Percentiles rank a stretch among this genome's conserved stretches.
Evolutionary conservation across 2,888 invertebrate genomes (phyloP).

Genomic region (Melangyna quadrimaculata): DNA sequence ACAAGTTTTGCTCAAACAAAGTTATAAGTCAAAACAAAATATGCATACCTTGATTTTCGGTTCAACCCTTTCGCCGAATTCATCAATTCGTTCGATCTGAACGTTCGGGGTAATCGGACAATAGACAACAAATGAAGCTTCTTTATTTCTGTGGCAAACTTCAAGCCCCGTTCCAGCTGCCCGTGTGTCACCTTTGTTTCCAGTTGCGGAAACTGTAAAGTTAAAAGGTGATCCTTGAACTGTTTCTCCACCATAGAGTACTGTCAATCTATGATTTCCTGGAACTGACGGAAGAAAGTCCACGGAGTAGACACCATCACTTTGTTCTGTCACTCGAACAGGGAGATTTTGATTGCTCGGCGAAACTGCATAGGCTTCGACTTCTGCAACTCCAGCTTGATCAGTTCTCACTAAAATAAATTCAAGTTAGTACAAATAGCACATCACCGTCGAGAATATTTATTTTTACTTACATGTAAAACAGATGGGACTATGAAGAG

Average conservation of each 20-base stretch:
- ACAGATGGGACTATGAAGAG: conserved; percentile 90
- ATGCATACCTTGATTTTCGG: conserved; percentile 79
- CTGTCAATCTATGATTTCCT: conserved; percentile 85
- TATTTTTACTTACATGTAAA: conserved; percentile 86
- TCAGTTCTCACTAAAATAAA: conserved; percentile 86
- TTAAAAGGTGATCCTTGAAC: conserved; percentile 83
- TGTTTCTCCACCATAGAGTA: conserved; percentile 86
- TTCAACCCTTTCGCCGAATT: conserved; percentile 80
- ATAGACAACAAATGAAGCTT: conserved; percentile 86
- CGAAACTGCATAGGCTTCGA: conserved; percentile 93
- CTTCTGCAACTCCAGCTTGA: conserved; percentile 91
- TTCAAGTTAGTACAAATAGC: not conserved
- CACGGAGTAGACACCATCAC: conserved; percentile 87
- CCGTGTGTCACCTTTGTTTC: conserved; percentile 82
- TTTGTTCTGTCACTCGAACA: conserved; percentile 87
- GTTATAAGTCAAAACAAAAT: not conserved
- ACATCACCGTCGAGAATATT: accelerated
- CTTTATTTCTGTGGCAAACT: conserved; percentile 87
- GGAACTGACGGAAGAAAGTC: conserved; percentile 93
- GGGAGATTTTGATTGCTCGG: conserved; percentile 92
- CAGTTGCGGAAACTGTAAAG: conserved; percentile 84
- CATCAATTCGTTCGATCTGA: conserved; percentile 82
- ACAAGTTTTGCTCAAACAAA: not conserved
- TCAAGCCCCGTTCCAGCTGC: conserved; percentile 87
- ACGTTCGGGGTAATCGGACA: conserved; percentile 83